Evolutionary conservation across 2,888 invertebrate genomes (phyloP), one percentile per base, ranked within the genome.

Genomic region (Octodonta nipae): DNA sequence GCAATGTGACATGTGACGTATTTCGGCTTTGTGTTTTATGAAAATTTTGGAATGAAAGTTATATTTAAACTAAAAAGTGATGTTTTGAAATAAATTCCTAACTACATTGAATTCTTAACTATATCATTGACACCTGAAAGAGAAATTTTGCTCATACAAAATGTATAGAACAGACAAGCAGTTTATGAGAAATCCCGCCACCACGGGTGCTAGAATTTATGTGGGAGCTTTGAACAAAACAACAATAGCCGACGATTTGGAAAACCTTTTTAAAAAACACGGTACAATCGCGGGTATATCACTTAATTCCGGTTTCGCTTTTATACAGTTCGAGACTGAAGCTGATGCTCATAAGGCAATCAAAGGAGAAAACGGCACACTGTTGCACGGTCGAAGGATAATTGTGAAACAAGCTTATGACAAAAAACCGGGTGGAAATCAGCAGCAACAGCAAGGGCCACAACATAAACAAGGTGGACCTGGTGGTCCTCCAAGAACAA

Each of bases 271-370:
- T 52, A 66, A 69, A 38, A 66, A 68, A 15, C 83, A 80, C 55
- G 89, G 88, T 1, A 68, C 68, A 37, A 73, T 85, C 26, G 50
- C 68, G 38, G 83, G 80, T 2, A 70, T 83, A 1, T 55, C 77
- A n/a, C 64, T 80, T 12, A 82, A 82, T 47, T 70, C 75, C 43
- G 81, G 84, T 31, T 91, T 85, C 60, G 88, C 84, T 11, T 91
- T 89, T 60, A 78, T 91, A 2, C 89, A 91, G 53, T 89, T 76
- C 58, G 80, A 80, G 37, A 68, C 68, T 13, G 85, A 85, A 45
- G 61, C 68, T 2, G 71, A 78, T 47, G 89, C 87, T 0, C 72
- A 75, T 39, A 71, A 72, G 36, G 87, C 87, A 11, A 83, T 87
- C 20, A 59, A 67, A 30, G 71, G 73, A 32, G 77, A 80, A 39